Evolutionary conservation across 2,113 vertebrate species (phyloP).

Genomic region (Protobothrops mucrosquamatus): DNA sequence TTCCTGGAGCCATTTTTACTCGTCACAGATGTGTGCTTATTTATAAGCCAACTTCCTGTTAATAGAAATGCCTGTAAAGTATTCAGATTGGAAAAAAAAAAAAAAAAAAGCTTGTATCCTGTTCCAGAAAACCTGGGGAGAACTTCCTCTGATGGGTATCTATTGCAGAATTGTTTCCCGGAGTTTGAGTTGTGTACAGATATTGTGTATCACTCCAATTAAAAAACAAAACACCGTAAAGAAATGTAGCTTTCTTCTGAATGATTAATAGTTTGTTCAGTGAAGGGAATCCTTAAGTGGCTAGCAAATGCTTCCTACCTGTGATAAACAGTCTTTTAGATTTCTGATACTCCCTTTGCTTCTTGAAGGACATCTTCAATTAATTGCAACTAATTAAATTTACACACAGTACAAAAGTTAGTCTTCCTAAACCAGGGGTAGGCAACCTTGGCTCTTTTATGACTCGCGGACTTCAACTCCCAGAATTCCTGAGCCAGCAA

Average conservation of each 20-base stretch:
- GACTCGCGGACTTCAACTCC: too few relatives aligned
- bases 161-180: conserved; percentile 8
- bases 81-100: not conserved
- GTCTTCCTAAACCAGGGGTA: not conserved
- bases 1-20: not conserved
- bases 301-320: conserved; percentile 37
- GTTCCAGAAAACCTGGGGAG: not conserved
- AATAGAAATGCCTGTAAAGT: not conserved
- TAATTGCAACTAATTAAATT: conserved; percentile 26
- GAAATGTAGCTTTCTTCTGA: conserved; percentile 39
- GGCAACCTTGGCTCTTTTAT: too few relatives aligned
- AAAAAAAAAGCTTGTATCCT: not conserved
- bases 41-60: not conserved
- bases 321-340: conserved; percentile 15
- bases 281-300: conserved; percentile 15
- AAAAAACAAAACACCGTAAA: conserved; percentile 8
- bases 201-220: conserved; percentile 9
- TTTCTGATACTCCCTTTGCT: conserved; percentile 14
- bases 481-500: too few relatives aligned
- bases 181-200: not conserved
- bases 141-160: conserved; percentile 8
- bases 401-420: not conserved
- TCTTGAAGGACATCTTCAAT: conserved; percentile 20
- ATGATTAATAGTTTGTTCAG: conserved; percentile 47
- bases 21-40: not conserved